Conservation (phyloP, 2,797 vertebrate species). For the Oophaga sylvatica region DNA sequence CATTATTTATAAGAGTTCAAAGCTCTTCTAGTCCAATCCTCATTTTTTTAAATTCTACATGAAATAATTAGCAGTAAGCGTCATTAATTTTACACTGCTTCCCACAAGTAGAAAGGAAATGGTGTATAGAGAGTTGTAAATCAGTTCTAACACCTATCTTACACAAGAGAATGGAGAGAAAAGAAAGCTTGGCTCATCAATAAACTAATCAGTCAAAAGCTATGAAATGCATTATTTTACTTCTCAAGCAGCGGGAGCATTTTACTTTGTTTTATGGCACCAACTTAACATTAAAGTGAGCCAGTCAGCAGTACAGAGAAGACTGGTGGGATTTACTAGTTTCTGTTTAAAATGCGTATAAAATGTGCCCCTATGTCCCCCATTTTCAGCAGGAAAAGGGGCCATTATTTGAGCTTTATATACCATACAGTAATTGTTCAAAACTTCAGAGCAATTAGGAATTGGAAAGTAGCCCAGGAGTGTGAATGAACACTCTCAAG, state of each 20-base stretch:
- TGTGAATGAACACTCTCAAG: background rate
- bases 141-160: conserved; percentile 40
- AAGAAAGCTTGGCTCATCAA: conserved; percentile 15
- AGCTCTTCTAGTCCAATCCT: background rate
- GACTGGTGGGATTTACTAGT: background rate
- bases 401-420: background rate
- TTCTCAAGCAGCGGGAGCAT: background rate
- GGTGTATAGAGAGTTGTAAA: conserved; percentile 36
- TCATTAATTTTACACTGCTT: conserved; percentile 43
- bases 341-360: background rate
- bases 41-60: conserved; percentile 41
- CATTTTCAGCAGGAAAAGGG: background rate
- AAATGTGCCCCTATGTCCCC: background rate
- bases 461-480: background rate
- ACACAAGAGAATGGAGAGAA: background rate
- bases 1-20: conserved; percentile 34
- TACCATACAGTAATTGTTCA: background rate
- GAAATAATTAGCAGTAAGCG: conserved; percentile 39
- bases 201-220: background rate
- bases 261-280: background rate
- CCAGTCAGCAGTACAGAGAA: background rate
- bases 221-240: background rate
- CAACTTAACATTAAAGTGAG: background rate
- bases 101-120: conserved; percentile 10
- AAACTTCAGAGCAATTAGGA: background rate